These are phyloP conservation scores for Sceliomorpha sp. DNA, from an alignment of 2,888 invertebrate genomes.

Conservation along the genomic window DNA sequence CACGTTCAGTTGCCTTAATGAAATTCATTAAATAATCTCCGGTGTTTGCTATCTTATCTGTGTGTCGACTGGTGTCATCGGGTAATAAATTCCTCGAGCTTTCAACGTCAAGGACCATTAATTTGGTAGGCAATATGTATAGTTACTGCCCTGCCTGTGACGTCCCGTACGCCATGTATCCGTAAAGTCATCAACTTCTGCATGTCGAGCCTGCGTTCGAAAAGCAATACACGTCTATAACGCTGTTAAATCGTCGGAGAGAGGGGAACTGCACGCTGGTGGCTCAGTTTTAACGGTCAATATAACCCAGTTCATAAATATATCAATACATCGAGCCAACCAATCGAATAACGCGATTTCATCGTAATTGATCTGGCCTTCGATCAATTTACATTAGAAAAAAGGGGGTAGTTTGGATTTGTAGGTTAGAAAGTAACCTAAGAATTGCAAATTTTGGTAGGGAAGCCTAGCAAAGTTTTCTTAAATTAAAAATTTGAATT, in stretches of 20 bases:
- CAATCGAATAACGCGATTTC: no score
- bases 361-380: no score
- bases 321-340: no score
- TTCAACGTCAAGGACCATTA: conserved; percentile 55
- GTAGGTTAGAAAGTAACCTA: no score
- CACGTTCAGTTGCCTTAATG: conserved; percentile 14
- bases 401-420: no score
- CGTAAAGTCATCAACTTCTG: conserved; percentile 49
- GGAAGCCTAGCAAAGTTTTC: no score
- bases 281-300: conserved; percentile 24
- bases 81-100: conserved; percentile 54
- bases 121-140: conserved; percentile 49
- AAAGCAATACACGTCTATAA: conserved; percentile 36
- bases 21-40: conserved; percentile 37
- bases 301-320: not conserved
- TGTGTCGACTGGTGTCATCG: conserved; percentile 39
- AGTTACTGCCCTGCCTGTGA: conserved; percentile 45
- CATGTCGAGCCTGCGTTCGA: conserved; percentile 27
- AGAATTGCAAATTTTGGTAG: no score
- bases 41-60: conserved; percentile 51
- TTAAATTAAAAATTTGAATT: no score
- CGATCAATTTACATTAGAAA: no score
- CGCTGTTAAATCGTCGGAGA: conserved; percentile 26
- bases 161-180: conserved; percentile 43
- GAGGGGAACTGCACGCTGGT: conserved; percentile 18